phyloP scores from a whole-genome alignment of 2,797 vertebrate genomes.

The Gambelia wislizenii region DNA sequence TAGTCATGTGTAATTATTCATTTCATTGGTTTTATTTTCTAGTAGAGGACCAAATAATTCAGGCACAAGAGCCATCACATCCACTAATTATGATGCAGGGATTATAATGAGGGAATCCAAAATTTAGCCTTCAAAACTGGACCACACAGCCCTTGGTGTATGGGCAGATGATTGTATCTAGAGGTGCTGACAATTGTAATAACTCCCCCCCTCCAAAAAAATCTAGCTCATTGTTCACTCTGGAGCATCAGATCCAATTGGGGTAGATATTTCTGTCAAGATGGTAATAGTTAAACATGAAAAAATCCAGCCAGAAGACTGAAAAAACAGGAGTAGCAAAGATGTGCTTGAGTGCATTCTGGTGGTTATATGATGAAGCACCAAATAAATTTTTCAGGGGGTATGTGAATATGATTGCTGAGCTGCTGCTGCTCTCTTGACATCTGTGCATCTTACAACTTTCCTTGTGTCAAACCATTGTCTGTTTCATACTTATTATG shows the following conservation, averaged over 20 bases:
- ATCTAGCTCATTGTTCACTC: background rate
- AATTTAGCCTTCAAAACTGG: background rate
- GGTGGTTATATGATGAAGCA: background rate
- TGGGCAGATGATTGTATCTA: background rate
- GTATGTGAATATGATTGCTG: constrained; percentile 1
- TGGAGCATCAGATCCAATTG: background rate
- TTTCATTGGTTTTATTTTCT: too few relatives aligned
- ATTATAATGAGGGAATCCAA: background rate
- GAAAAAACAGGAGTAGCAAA: background rate
- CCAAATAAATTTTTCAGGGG: background rate
- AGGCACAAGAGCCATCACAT: too few relatives aligned
- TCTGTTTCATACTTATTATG: constrained; percentile 6
- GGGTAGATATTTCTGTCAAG: background rate
- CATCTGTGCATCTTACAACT: constrained; percentile 7
- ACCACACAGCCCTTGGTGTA: background rate
- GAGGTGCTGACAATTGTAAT: background rate
- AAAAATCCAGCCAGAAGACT: background rate
- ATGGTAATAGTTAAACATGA: background rate
- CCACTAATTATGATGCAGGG: background rate
- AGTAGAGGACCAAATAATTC: too few relatives aligned
- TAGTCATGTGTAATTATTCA: too few relatives aligned
- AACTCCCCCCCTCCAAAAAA: background rate
- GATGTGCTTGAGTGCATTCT: constrained; percentile 14
- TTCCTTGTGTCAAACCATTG: background rate
- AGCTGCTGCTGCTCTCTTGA: constrained; percentile 20